phyloP scores from a whole-genome alignment of 2,797 vertebrate genomes.

The Lepus townsendii region DNA sequence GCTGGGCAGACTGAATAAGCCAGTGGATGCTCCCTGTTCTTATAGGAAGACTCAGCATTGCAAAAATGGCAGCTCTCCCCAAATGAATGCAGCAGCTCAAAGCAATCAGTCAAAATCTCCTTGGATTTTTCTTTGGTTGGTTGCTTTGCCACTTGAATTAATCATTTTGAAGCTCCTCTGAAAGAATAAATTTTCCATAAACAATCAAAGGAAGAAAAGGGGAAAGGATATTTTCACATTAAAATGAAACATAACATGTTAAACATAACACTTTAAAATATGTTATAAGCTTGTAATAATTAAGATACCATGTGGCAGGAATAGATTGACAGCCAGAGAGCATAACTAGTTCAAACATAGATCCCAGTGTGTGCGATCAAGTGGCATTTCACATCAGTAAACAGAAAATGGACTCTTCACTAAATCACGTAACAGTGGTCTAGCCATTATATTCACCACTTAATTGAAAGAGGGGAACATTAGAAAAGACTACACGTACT shows the following conservation, averaged over 20 bases:
- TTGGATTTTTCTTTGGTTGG: neutral
- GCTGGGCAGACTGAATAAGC: neutral
- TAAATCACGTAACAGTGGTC: neutral
- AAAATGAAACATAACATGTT: neutral
- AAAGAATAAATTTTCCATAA: neutral
- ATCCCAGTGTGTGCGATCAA: fast-evolving
- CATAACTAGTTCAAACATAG: neutral
- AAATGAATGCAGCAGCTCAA: neutral
- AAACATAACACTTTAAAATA: neutral
- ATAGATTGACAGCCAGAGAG: neutral
- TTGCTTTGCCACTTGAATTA: constrained; percentile 10
- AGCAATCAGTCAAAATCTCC: neutral
- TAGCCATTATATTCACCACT: neutral
- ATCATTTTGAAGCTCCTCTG: constrained; percentile 42
- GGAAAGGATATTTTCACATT: neutral
- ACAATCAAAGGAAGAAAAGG: neutral
- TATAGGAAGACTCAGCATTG: neutral
- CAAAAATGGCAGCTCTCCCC: neutral
- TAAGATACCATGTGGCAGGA: neutral
- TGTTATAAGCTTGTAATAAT: neutral
- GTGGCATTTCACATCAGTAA: neutral
- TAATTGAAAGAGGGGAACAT: neutral
- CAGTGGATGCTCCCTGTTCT: neutral
- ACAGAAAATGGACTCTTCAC: neutral
- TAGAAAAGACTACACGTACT: neutral